Percentiles rank a stretch among this genome's conserved stretches.
Conservation (phyloP, 2,888 invertebrate species). For the Epinotia demarniana region DNA sequence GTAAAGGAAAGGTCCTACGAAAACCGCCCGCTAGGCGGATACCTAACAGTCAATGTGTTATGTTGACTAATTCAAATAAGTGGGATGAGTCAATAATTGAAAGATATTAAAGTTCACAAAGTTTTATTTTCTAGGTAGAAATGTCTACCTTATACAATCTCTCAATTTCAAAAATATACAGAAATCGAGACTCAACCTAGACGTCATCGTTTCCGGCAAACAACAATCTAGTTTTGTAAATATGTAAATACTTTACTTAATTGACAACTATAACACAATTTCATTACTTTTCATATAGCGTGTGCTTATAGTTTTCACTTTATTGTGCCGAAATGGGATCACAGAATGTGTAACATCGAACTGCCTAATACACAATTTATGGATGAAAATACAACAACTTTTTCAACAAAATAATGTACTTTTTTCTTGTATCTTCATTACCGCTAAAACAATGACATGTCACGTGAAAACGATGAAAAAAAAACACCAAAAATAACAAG, state of each 20-base stretch:
- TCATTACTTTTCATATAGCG: slow-evolving; percentile 28
- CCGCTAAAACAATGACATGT: neutral
- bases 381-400: neutral
- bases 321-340: slow-evolving; percentile 28
- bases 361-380: slow-evolving; percentile 7
- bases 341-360: slow-evolving; percentile 12
- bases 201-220: slow-evolving; percentile 51
- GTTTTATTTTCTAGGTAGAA: slow-evolving; percentile 63
- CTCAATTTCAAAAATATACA: slow-evolving; percentile 54
- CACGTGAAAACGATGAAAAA: neutral
- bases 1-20: too few relatives aligned
- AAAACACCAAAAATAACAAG: neutral
- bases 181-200: slow-evolving; percentile 47
- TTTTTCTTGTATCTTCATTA: neutral
- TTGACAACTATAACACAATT: slow-evolving; percentile 51
- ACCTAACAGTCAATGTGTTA: too few relatives aligned
- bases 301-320: slow-evolving; percentile 13
- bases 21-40: too few relatives aligned
- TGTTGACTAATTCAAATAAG: too few relatives aligned
- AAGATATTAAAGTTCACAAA: slow-evolving; percentile 46
- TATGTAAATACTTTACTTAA: slow-evolving; percentile 50
- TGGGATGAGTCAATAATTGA: neutral
- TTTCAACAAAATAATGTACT: neutral
- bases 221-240: slow-evolving; percentile 51
- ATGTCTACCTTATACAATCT: slow-evolving; percentile 53